Conservation (phyloP, 2,113 vertebrate genomes). For the Conger conger region DNA sequence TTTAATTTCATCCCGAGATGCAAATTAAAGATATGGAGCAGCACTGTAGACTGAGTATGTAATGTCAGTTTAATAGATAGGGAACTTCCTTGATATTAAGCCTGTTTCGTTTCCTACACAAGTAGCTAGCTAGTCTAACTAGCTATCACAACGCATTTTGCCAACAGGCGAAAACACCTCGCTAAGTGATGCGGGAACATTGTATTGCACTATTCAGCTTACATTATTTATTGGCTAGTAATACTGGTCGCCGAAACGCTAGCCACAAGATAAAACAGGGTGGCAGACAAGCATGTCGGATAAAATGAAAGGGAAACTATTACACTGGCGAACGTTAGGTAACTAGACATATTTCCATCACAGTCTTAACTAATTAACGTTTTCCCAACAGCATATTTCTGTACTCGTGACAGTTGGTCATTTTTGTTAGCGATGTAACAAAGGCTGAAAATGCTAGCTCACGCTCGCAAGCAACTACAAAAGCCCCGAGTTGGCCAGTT, state of each 20-base stretch:
- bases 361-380: no score
- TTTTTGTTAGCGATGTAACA: not conserved
- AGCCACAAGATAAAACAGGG: no score
- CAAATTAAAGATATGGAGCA: not conserved
- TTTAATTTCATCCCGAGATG: no score
- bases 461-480: not conserved
- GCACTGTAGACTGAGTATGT: not conserved
- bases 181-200: not conserved
- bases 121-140: not conserved
- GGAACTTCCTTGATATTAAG: no score
- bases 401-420: not conserved
- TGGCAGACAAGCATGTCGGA: not conserved
- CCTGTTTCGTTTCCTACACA: not conserved
- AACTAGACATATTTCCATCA: not conserved
- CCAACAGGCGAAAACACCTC: not conserved
- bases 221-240: not conserved
- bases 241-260: not conserved
- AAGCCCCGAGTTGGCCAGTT: not conserved
- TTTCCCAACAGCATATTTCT: not conserved
- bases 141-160: not conserved
- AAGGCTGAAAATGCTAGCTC: not conserved
- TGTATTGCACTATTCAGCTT: not conserved
- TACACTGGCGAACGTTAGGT: not conserved
- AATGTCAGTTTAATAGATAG: not conserved
- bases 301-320: not conserved